A percentile compares a stretch with the other conserved stretches of the same genome.
phyloP scores from a whole-genome alignment of 2,888 invertebrate genomes.

The Eupithecia abbreviata region DNA sequence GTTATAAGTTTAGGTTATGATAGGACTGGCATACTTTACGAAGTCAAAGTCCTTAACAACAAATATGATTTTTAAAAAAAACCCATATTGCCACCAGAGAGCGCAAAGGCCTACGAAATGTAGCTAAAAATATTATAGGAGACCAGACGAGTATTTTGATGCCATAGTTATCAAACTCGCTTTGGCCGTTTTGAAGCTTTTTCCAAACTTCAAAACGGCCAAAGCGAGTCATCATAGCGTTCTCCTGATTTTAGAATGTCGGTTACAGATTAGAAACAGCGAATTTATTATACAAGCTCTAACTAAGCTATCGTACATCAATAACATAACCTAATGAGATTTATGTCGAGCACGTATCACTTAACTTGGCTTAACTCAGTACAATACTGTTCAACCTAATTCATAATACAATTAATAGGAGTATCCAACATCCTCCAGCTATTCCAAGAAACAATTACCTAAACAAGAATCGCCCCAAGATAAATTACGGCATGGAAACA shows the following conservation, averaged over 20 bases:
- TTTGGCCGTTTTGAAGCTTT: neutral
- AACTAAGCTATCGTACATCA: neutral
- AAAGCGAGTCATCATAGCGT: no score
- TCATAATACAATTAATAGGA: conserved; percentile 10
- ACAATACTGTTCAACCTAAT: neutral
- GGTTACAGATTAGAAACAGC: neutral
- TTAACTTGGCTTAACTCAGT: conserved; percentile 2
- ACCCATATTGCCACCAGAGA: neutral
- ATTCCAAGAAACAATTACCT: neutral
- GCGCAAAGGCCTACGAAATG: neutral
- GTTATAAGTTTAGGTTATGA: no score
- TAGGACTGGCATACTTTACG: no score
- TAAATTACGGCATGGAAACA: neutral
- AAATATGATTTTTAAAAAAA: no score
- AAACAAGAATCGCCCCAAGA: neutral
- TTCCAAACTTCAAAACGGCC: no score
- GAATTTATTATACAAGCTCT: neutral
- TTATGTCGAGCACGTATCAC: neutral
- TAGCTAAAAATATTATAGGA: no score
- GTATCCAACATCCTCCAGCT: neutral
- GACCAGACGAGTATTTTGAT: neutral
- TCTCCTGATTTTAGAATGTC: neutral
- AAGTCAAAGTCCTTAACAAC: no score
- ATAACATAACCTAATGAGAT: neutral
- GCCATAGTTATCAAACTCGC: neutral